These are phyloP conservation scores for Gasterosteus nipponicus DNA, from an alignment of 2,113 vertebrate species.

Conservation along the genomic window DNA sequence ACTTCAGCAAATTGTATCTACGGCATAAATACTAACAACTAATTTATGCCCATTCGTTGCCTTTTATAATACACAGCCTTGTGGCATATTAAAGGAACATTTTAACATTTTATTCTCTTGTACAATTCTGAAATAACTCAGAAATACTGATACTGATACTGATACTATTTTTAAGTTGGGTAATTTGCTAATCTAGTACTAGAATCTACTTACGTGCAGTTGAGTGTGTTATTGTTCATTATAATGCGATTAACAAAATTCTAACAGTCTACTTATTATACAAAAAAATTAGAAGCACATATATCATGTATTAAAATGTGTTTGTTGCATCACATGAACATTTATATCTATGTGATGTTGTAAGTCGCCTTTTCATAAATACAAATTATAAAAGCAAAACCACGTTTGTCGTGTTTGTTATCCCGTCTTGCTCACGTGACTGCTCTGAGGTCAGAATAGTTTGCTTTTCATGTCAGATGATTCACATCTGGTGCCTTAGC, in stretches of 20 bases:
- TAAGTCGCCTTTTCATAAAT: constrained; percentile 6
- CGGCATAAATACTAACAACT: neutral
- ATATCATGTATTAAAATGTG: constrained; percentile 23
- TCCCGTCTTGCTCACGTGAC: neutral
- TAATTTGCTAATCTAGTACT: neutral
- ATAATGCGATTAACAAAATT: constrained; percentile 2
- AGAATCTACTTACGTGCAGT: constrained; percentile 6
- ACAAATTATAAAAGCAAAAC: neutral
- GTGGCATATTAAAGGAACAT: neutral
- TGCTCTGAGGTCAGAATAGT: neutral
- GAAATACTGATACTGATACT: neutral
- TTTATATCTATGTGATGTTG: neutral
- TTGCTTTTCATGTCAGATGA: neutral
- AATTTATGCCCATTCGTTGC: constrained; percentile 5
- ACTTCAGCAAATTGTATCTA: constrained; percentile 6
- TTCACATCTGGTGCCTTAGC: neutral
- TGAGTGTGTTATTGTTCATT: constrained; percentile 28
- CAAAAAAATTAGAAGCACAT: neutral
- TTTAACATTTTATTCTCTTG: neutral
- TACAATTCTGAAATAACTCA: constrained; percentile 9
- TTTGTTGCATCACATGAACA: constrained; percentile 4
- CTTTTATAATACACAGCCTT: constrained; percentile 1
- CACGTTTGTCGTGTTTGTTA: neutral
- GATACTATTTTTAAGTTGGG: neutral
- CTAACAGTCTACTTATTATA: neutral